Evolutionary conservation across 1,140 invertebrate species (phyloP), one percentile per base, ranked within the genome.

Genomic region (Nautilus pompilius): DNA sequence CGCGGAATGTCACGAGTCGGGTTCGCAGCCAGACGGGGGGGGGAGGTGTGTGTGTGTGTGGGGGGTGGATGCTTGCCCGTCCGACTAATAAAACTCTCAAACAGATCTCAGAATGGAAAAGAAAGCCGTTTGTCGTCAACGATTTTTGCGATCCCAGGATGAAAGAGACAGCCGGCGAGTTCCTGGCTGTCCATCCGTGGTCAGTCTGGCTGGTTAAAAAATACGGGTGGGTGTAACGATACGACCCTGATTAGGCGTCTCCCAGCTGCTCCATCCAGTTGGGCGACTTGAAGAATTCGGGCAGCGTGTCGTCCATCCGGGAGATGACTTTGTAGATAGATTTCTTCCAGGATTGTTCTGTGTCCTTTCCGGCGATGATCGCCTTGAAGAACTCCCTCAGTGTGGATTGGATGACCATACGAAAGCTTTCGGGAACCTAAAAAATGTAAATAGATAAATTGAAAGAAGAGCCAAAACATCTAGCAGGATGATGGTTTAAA

Each of bases 321-420:
- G 96, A 96, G 80, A 99, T 99, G 72, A 99, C 91, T 86, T 99
- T 99, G 88, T 99, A 99, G 84, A 99, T 99, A 70, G 94, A 91
- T 84, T 99, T 99, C 87, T 99, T 99, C 98, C 98, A 99, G 66
- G 95, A 98, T 79, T 98, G 96, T 84, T 99, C 98, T 28, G 89
- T 84, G 85, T 99, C 97, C 84, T 97, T 96, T 65, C 93, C 93
- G 74, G 90, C 88, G 81, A 95, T 90, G 74, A 99, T 93, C 63
- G 98, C 93, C 82, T 94, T 93, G 90, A 95, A 99, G 87, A 99
- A 99, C 85, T 99, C 97, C 63, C 93, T 88, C 62, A 99, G 85
- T 51, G 97, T 99, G 81, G 96, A 91, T 84, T 99, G 93, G 34
- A 99, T 92, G 34, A 99, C 96, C 81, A 90, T 91, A 80, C 93